A percentile compares a stretch with the other conserved stretches of the same genome.
phyloP scores from a whole-genome alignment of 2,797 vertebrate genomes.

The Erethizon dorsatum region DNA sequence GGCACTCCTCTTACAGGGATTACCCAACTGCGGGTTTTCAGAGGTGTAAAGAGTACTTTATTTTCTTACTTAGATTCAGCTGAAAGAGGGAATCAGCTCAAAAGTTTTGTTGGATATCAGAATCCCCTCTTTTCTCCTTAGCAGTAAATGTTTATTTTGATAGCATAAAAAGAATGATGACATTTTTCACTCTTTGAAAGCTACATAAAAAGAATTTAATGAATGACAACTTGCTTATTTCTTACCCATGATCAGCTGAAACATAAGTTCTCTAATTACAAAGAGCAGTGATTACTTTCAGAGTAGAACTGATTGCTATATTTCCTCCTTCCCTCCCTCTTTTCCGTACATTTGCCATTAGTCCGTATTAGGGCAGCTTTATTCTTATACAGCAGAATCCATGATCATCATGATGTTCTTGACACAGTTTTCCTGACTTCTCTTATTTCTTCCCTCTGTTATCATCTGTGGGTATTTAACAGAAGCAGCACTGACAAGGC shows the following conservation, averaged over 20 bases:
- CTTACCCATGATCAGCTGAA: slow-evolving; percentile 59
- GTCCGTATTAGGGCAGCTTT: slow-evolving; percentile 17
- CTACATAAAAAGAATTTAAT: slow-evolving; percentile 47
- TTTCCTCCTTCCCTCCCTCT: not conserved
- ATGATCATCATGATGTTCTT: not conserved
- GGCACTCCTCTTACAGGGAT: not conserved
- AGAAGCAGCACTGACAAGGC: not conserved
- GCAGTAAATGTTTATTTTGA: slow-evolving; percentile 26
- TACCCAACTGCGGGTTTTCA: not conserved
- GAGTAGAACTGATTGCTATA: slow-evolving; percentile 28
- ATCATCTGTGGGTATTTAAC: not conserved
- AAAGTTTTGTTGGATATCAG: not conserved
- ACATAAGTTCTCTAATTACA: slow-evolving; percentile 11
- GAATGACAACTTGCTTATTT: slow-evolving; percentile 49
- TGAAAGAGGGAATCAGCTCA: not conserved
- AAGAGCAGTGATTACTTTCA: slow-evolving; percentile 60
- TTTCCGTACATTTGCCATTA: not conserved
- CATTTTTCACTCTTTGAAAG: slow-evolving; percentile 52
- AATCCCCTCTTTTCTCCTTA: slow-evolving; percentile 20
- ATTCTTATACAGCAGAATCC: not conserved
- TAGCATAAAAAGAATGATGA: slow-evolving; percentile 24
- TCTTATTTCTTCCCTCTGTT: not conserved
- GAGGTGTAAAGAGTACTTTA: not conserved
- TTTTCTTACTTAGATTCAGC: slow-evolving; percentile 27
- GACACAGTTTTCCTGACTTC: not conserved